phyloP scores from a whole-genome alignment of 2,797 vertebrate genomes.

The Erithacus rubecula region DNA sequence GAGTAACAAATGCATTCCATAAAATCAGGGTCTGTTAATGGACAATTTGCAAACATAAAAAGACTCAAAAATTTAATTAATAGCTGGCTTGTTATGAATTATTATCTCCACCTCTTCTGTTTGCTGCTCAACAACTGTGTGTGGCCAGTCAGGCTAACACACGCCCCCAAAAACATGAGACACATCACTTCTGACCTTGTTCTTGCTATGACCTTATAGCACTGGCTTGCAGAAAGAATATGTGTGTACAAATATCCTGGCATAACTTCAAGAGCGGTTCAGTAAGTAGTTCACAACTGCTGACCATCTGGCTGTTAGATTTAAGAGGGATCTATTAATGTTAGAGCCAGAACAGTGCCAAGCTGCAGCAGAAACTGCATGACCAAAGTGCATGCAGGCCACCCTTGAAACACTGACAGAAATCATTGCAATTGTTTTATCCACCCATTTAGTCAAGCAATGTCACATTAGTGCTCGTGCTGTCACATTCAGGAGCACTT shows the following conservation, averaged over 20 bases:
- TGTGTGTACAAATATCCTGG: constrained; percentile 17
- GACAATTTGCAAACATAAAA: constrained; percentile 15
- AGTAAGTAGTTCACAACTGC: constrained; percentile 51
- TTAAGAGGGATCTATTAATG: constrained; percentile 38
- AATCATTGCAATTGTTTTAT: background rate
- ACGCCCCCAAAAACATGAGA: background rate
- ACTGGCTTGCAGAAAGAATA: constrained; percentile 36
- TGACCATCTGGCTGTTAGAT: constrained; percentile 62
- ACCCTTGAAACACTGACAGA: background rate
- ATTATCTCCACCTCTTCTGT: background rate
- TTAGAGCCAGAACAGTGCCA: background rate
- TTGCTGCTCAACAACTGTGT: background rate
- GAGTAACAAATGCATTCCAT: constrained; percentile 8
- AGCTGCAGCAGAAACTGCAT: constrained; percentile 4
- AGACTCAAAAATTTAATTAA: constrained; percentile 4
- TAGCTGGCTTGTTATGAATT: background rate
- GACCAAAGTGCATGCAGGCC: background rate
- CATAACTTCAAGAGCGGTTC: constrained; percentile 7
- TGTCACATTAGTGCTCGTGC: background rate
- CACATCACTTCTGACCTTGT: background rate
- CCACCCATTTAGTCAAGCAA: background rate
- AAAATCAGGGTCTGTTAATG: constrained; percentile 21
- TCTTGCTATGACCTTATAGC: constrained; percentile 44
- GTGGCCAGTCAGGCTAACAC: background rate
- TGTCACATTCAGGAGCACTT: background rate